Percentiles rank a stretch among this genome's conserved stretches.
Evolutionary conservation across 2,113 vertebrate genomes (phyloP).

Genomic region (Peromyscus polionotus): DNA sequence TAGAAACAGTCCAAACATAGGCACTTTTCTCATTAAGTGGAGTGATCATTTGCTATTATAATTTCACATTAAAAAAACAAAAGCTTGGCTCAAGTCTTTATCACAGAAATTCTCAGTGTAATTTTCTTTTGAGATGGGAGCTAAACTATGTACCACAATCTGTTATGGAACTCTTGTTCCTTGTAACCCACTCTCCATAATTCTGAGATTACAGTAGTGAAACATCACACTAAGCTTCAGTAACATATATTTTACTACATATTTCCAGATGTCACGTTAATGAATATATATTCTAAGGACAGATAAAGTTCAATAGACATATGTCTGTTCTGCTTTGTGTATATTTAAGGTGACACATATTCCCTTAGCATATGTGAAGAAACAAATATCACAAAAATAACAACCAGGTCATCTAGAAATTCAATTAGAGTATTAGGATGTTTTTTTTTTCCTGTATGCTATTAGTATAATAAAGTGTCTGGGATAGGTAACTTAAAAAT

Average conservation of each 20-base stretch:
- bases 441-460: not conserved
- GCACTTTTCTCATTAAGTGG: not conserved
- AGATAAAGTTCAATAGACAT: not conserved
- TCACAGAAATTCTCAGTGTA: not conserved
- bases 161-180: not conserved
- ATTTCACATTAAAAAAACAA: not conserved
- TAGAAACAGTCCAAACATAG: slow-evolving; percentile 18
- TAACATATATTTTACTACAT: not conserved
- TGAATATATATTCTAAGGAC: not conserved
- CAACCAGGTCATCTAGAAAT: not conserved
- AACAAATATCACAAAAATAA: not conserved
- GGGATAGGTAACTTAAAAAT: not conserved
- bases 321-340: not conserved
- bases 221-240: not conserved
- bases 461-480: not conserved
- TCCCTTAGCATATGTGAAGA: not conserved
- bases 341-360: not conserved
- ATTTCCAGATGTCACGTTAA: not conserved
- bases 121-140: not conserved
- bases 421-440: not conserved
- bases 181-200: too few relatives aligned
- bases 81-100: not conserved
- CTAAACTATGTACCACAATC: not conserved
- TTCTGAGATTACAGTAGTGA: not conserved
- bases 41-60: not conserved